Conservation (phyloP, 2,113 vertebrate genomes). For the Vicugna pacos region DNA sequence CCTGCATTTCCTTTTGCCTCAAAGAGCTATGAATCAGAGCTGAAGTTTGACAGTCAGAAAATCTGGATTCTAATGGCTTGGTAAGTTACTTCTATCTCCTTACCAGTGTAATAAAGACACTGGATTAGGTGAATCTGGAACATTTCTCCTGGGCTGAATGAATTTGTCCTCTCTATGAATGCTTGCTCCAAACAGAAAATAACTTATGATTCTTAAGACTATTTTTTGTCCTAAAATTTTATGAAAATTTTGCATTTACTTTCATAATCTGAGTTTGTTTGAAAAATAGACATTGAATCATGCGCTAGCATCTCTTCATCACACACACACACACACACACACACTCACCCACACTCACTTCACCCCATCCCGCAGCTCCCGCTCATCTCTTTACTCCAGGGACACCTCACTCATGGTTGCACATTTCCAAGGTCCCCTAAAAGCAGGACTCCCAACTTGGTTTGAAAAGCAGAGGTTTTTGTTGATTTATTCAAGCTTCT, state of each 20-base stretch:
- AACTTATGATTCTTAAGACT: neutral
- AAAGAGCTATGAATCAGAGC: neutral
- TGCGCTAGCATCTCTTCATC: neutral
- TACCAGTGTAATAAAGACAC: neutral
- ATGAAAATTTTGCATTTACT: neutral
- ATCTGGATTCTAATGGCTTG: neutral
- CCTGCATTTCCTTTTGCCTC: conserved; percentile 4
- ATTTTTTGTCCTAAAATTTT: neutral
- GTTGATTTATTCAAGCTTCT: neutral
- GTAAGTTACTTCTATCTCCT: neutral
- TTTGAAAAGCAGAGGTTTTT: neutral
- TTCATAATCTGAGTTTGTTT: neutral
- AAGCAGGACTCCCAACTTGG: neutral
- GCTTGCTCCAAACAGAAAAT: neutral
- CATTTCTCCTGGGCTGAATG: neutral
- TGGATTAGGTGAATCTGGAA: neutral
- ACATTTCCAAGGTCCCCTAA: no score
- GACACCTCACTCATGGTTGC: neutral
- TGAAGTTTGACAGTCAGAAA: neutral
- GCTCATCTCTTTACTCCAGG: neutral
- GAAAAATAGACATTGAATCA: neutral
- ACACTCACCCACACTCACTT: no score
- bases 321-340: neutral
- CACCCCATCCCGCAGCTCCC: neutral
- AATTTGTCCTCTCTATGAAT: neutral